Conservation (phyloP, 2,888 invertebrate genomes). For the Nemapogon koenigi region DNA sequence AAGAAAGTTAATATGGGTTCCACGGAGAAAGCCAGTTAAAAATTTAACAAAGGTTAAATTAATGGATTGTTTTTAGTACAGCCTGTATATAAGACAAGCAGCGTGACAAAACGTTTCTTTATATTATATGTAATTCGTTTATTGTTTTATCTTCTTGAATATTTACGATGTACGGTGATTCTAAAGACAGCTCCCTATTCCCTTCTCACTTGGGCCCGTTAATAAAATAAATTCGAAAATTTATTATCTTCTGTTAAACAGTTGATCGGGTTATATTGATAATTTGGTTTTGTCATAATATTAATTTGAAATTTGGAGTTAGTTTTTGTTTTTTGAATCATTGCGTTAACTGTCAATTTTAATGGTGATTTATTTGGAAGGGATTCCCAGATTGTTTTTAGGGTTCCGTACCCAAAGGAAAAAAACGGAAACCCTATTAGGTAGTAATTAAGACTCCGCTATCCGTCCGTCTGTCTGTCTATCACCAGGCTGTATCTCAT, state of each 20-base stretch:
- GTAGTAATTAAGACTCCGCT: no score
- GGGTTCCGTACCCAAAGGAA: no score
- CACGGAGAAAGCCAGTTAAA: no score
- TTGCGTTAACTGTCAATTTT: constrained; percentile 57
- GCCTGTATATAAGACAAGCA: constrained; percentile 42
- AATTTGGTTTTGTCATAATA: constrained; percentile 47
- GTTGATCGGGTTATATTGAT: constrained; percentile 38
- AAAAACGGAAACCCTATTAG: no score
- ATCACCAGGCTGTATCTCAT: no score
- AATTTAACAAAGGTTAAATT: neutral
- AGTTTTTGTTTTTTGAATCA: constrained; percentile 35
- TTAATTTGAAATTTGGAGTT: constrained; percentile 39
- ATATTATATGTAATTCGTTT: constrained; percentile 62
- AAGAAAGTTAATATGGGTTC: no score
- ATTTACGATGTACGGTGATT: constrained; percentile 40
- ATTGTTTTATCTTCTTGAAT: constrained; percentile 60
- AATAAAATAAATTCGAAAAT: constrained; percentile 49
- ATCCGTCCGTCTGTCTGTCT: no score
- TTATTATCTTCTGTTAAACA: constrained; percentile 48
- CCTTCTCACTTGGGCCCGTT: constrained; percentile 30
- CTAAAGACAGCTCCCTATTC: constrained; percentile 17
- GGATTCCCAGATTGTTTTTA: no score
- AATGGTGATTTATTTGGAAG: constrained; percentile 44
- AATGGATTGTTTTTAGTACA: constrained; percentile 20
- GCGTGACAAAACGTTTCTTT: constrained; percentile 52